phyloP scores from a whole-genome alignment of 2,888 invertebrate genomes.

The Ectemnius lituratus region DNA sequence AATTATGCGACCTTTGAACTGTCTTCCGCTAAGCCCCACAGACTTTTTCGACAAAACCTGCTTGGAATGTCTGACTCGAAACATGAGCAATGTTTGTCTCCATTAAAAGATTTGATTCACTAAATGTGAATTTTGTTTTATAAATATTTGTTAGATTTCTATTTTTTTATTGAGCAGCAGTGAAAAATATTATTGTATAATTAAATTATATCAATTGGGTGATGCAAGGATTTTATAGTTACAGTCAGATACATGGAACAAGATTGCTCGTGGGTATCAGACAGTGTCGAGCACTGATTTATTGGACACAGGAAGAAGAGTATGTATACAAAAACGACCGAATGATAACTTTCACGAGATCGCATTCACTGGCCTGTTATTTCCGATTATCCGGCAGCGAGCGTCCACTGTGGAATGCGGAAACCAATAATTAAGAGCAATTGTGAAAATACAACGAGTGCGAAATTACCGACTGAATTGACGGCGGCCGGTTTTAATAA shows the following conservation, averaged over 20 bases:
- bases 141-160: too few species aligned
- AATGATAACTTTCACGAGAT: conserved; percentile 26
- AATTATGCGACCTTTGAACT: conserved; percentile 7
- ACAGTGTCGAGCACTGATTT: too few species aligned
- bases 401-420: conserved; percentile 23
- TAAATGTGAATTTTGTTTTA: too few species aligned
- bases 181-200: too few species aligned
- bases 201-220: too few species aligned
- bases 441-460: conserved; percentile 38
- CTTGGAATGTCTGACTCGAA: neutral
- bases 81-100: neutral
- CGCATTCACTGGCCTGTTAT: conserved; percentile 35
- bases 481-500: conserved; percentile 44
- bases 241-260: too few species aligned
- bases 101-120: neutral
- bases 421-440: conserved; percentile 48
- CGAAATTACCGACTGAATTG: conserved; percentile 47
- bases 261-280: too few species aligned
- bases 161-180: too few species aligned
- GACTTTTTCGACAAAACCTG: neutral
- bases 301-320: too few species aligned
- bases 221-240: too few species aligned
- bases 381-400: conserved; percentile 35
- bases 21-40: neutral
- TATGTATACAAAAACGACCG: neutral